Evolutionary conservation across 2,888 invertebrate species (phyloP).

Genomic region (Idaea straminata): DNA sequence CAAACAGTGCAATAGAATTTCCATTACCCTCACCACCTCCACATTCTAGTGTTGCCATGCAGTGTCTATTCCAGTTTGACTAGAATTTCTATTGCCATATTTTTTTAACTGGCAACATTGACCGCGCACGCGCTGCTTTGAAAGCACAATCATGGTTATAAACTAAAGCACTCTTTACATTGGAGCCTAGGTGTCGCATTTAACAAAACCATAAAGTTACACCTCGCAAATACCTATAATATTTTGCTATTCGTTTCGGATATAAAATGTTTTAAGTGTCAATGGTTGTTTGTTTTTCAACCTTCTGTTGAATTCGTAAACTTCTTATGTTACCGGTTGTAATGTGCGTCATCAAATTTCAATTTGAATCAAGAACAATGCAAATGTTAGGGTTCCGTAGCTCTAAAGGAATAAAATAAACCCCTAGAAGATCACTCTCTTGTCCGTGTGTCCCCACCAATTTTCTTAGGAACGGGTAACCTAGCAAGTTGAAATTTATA

Average conservation of each 20-base stretch:
- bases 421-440: no score
- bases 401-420: no score
- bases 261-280: not conserved
- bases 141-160: constrained; percentile 1
- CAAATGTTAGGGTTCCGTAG: no score
- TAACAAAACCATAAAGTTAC: not conserved
- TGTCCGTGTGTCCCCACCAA: no score
- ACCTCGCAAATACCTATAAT: not conserved
- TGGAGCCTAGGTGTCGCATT: not conserved
- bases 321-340: not conserved
- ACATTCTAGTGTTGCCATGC: no score
- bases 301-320: not conserved
- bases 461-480: no score
- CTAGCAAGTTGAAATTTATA: no score
- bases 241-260: not conserved
- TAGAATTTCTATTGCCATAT: constrained; percentile 22
- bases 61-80: constrained; percentile 15
- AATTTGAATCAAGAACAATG: no score
- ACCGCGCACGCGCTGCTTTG: constrained; percentile 22
- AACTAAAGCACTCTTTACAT: not conserved
- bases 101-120: constrained; percentile 34
- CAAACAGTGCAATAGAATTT: no score
- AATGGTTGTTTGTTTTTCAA: not conserved
- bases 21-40: no score
- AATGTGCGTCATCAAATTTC: no score